Conservation (phyloP, 2,797 vertebrate genomes). For the Gymnothorax javanicus region DNA sequence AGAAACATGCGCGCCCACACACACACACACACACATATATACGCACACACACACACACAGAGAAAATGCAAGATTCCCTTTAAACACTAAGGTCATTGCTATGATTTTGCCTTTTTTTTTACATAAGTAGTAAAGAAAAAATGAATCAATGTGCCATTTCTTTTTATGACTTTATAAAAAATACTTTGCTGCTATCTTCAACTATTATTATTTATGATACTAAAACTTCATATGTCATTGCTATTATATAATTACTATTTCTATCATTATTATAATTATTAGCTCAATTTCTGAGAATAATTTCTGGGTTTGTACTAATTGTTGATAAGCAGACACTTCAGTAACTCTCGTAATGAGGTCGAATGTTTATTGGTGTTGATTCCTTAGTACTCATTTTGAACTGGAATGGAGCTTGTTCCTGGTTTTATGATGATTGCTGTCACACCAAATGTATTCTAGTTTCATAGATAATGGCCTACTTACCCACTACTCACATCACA, state of each 20-base stretch:
- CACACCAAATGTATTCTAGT: background rate
- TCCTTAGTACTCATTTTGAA: background rate
- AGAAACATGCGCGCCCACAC: constrained; percentile 45
- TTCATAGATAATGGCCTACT: background rate
- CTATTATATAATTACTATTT: constrained; percentile 70
- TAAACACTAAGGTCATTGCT: constrained; percentile 68
- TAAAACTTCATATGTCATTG: constrained; percentile 60
- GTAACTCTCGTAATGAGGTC: constrained; percentile 73
- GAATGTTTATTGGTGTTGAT: constrained; percentile 53
- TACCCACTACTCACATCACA: no score
- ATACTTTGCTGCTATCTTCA: constrained; percentile 47
- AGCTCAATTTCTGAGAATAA: constrained; percentile 59
- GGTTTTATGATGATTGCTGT: background rate
- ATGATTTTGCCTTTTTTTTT: constrained; percentile 65
- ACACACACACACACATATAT: constrained; percentile 49
- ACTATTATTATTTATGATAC: constrained; percentile 73
- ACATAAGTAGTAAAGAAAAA: constrained; percentile 69
- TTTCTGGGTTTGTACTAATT: constrained; percentile 61
- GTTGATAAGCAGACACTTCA: constrained; percentile 68
- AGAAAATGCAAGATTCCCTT: constrained; percentile 80
- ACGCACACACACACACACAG: background rate
- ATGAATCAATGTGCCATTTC: constrained; percentile 25
- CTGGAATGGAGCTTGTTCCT: background rate
- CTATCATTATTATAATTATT: constrained; percentile 68
- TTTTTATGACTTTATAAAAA: constrained; percentile 58